Percentiles rank a stretch among this genome's conserved stretches.
Evolutionary conservation across 2,113 vertebrate species (phyloP).

Genomic region (Mus pahari): DNA sequence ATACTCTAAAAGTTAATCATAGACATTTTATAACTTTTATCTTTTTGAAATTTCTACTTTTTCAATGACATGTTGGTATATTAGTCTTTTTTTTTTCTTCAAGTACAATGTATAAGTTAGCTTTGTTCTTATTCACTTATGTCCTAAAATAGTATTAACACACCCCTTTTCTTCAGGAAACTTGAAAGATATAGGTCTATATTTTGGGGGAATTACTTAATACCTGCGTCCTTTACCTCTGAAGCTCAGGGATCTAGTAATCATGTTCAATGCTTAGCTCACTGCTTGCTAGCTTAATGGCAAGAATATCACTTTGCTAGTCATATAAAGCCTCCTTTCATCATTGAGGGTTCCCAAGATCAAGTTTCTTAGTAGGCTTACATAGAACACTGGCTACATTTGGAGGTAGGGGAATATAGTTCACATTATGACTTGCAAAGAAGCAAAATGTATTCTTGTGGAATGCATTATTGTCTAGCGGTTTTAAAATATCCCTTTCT

Average conservation of each 20-base stretch:
- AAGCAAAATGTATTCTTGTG: background rate
- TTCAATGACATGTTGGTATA: background rate
- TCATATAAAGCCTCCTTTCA: background rate
- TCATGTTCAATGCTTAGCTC: background rate
- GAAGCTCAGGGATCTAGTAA: background rate
- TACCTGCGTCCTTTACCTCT: background rate
- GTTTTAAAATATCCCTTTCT: background rate
- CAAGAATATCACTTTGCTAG: background rate
- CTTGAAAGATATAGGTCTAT: background rate
- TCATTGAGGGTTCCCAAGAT: background rate
- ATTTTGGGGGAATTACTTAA: background rate
- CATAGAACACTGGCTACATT: background rate
- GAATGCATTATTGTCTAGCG: background rate
- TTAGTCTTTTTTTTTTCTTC: background rate
- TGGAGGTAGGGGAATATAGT: background rate
- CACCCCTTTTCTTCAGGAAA: background rate
- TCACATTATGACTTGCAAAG: background rate
- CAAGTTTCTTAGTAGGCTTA: background rate
- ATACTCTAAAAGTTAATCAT: background rate
- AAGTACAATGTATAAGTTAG: background rate
- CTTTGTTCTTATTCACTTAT: background rate
- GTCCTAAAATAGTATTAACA: background rate
- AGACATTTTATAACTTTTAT: background rate
- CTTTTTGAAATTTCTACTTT: background rate
- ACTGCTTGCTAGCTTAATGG: background rate